Conservation (phyloP, 2,888 invertebrate species). For the Cloeon dipterum region DNA sequence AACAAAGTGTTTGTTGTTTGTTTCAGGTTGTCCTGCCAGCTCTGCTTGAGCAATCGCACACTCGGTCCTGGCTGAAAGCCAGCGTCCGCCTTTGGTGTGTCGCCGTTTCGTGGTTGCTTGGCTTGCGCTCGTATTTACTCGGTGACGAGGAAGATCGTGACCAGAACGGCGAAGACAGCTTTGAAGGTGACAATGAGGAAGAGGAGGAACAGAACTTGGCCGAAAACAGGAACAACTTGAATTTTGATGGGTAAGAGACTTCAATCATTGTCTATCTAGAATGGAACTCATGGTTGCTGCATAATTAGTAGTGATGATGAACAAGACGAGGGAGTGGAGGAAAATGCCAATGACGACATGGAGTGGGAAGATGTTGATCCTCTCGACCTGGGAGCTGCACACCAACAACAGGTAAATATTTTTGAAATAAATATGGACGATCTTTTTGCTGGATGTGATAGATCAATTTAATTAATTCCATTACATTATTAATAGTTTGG, state of each 20-base stretch:
- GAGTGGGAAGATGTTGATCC: not conserved
- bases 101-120: conserved; percentile 58
- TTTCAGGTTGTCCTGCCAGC: conserved; percentile 76
- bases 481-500: no score
- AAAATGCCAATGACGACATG: not conserved
- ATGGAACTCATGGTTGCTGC: conserved; percentile 1
- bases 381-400: conserved; percentile 50
- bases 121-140: conserved; percentile 72
- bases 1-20: not conserved
- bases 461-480: no score
- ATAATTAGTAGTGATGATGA: conserved; percentile 15
- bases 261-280: no score
- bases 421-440: no score
- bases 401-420: conserved; percentile 26
- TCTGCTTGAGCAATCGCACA: conserved; percentile 87
- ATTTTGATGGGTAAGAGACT: no score
- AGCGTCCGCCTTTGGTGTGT: conserved; percentile 70
- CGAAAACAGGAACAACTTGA: no score
- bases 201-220: conserved; percentile 6
- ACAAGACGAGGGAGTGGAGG: conserved; percentile 14
- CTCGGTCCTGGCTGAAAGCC: conserved; percentile 82
- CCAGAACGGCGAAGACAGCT: conserved; percentile 4
- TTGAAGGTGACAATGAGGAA: conserved; percentile 5
- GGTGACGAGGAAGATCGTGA: conserved; percentile 27
- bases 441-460: no score